Base-by-base conservation (phyloP, 1,140 invertebrate species). In the Yoshiicerus persimilis region DNA sequence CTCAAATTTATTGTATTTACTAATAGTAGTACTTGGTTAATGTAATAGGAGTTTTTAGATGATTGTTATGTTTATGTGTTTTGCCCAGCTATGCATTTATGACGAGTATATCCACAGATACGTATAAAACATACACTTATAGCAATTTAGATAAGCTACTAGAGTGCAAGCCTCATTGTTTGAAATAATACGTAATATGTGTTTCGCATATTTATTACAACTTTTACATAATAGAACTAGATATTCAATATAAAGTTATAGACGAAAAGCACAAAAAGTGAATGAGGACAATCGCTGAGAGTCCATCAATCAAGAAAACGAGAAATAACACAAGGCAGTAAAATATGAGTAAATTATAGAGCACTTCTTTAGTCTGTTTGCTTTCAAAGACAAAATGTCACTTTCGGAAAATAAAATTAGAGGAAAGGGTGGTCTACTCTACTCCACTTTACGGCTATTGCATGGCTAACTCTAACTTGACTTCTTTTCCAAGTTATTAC, bases 341-440 rank as follows among this genome's bases (percentile, higher is more conserved):
- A 87, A 87, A 87, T 70, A 84, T 87, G 87, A 87, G 87, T 87
- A 87, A 87, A 87, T 87, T 87, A 87, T 87, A 39, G 75, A 47
- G 41, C 41, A 62, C 39, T 64, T 84, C 25, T 64, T 62, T 27
- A 66, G 32, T 84, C 87, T 87, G 77, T 66, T 87, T 80, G 86
- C 86, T 87, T 56, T 87, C 86, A 87, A 87, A 70, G 86, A 87
- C 77, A 87, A 84, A 87, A 84, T 87, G 80, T 84, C 87, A 84
- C 77, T 87, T 84, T 30, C 41, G 80, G 47, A 70, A 87, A 87
- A 66, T 11, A 39, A 41, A 39, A 75, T 20, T 25, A 75, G 30
- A 87, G 64, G 41, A 87, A 87, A 38, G 56, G 56, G 85, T 62
- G 56, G 85, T n/a, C 30, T 56, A 56, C 47, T 56, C 47, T 56